Evolutionary conservation across 2,888 invertebrate species (phyloP).

Genomic region (Steinernema scapterisci): DNA sequence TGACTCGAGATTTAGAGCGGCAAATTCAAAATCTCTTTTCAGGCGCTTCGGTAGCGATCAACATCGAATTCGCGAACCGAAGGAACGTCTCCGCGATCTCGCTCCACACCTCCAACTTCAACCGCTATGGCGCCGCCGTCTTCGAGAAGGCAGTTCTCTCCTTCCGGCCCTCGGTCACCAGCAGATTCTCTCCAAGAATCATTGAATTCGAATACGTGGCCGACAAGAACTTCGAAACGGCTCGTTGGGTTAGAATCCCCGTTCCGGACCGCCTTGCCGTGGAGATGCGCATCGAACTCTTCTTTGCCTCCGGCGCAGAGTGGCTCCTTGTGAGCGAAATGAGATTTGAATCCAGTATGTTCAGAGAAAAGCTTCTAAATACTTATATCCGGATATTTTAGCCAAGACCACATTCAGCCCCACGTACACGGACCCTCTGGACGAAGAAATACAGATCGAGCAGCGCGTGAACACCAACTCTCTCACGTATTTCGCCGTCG

Average conservation of each 20-base stretch:
- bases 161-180: constrained; percentile 42
- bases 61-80: constrained; percentile 84
- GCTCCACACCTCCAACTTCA: constrained; percentile 83
- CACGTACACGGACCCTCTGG: constrained; percentile 8
- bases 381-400: too few relatives aligned
- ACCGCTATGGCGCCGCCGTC: constrained; percentile 77
- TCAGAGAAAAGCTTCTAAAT: background rate
- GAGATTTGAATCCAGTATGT: constrained; percentile 50
- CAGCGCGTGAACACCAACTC: constrained; percentile 31
- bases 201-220: constrained; percentile 47
- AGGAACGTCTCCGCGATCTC: constrained; percentile 83
- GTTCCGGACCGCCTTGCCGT: constrained; percentile 81
- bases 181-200: constrained; percentile 47
- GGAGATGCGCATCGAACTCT: constrained; percentile 73
- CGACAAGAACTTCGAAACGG: constrained; percentile 67
- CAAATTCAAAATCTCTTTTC: constrained; percentile 2
- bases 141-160: constrained; percentile 35
- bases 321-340: constrained; percentile 63
- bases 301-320: constrained; percentile 47
- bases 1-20: background rate
- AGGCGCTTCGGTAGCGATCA: constrained; percentile 74
- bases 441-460: constrained; percentile 26
- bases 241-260: constrained; percentile 81
- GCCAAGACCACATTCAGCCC: constrained; percentile 3
- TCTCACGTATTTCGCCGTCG: constrained; percentile 35